These are phyloP conservation scores for Smithornis capensis DNA, from an alignment of 2,113 vertebrate genomes.

Conservation along the genomic window DNA sequence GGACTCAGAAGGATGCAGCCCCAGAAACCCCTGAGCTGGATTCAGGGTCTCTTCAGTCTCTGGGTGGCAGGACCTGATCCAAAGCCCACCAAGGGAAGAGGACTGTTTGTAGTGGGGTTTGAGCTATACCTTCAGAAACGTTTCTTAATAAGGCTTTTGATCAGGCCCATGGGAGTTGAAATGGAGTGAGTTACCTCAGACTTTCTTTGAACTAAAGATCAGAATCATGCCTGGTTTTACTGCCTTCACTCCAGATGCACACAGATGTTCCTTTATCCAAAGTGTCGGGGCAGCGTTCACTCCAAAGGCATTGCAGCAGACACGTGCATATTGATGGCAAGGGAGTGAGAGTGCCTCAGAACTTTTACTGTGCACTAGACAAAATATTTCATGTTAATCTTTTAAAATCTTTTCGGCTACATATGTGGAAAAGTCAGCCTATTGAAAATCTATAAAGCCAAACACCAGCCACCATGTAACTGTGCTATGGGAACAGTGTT, in stretches of 20 bases:
- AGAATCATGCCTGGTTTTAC: neutral
- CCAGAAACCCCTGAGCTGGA: neutral
- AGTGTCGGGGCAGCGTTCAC: neutral
- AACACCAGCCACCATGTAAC: neutral
- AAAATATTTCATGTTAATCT: neutral
- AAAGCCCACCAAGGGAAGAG: neutral
- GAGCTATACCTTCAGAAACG: neutral
- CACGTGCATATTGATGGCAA: neutral
- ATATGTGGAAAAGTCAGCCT: neutral
- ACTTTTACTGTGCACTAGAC: neutral
- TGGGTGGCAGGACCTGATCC: neutral
- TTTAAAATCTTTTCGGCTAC: neutral
- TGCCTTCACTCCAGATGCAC: conserved; percentile 25
- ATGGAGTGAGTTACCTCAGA: neutral
- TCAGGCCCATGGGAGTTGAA: neutral
- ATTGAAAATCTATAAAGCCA: neutral
- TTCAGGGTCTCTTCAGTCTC: neutral
- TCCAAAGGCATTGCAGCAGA: neutral
- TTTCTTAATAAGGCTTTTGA: conserved; percentile 18
- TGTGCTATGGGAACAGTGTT: neutral
- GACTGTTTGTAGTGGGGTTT: neutral
- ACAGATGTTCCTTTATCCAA: conserved; percentile 10
- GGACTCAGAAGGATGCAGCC: neutral
- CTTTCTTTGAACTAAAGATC: conserved; percentile 31
- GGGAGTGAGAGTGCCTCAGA: neutral